Evolutionary conservation across 2,888 invertebrate species (phyloP).

Genomic region (Drosophila crucigera): DNA sequence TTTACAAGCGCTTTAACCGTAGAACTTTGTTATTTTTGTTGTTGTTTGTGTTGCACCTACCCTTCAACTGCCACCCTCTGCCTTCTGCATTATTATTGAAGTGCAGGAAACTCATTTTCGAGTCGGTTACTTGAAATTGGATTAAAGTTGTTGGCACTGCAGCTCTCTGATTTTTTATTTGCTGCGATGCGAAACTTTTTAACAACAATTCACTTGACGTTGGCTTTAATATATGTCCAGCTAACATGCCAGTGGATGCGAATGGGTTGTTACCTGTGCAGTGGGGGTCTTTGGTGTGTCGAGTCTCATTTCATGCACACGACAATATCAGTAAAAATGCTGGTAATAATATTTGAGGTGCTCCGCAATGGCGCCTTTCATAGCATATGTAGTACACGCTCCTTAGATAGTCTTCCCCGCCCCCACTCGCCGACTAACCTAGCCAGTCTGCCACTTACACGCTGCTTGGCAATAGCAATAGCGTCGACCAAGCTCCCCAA

Average conservation of each 20-base stretch:
- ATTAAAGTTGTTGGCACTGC: conserved; percentile 53
- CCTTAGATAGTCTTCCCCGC: neutral
- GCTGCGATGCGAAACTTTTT: conserved; percentile 45
- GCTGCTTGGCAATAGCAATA: conserved; percentile 32
- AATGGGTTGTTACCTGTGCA: neutral
- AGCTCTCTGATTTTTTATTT: conserved; percentile 48
- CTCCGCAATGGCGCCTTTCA: conserved; percentile 65
- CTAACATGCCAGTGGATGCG: conserved; percentile 38
- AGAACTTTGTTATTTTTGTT: conserved; percentile 23
- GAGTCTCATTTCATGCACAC: conserved; percentile 56
- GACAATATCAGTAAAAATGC: conserved; percentile 78
- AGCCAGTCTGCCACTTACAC: conserved; percentile 58
- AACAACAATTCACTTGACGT: conserved; percentile 51
- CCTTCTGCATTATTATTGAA: conserved; percentile 26
- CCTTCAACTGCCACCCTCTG: neutral
- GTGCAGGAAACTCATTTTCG: conserved; percentile 62
- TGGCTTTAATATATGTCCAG: conserved; percentile 77
- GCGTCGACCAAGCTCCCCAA: conserved; percentile 44
- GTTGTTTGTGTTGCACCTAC: conserved; percentile 6
- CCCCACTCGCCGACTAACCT: neutral
- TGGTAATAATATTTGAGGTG: conserved; percentile 80
- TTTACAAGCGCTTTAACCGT: conserved; percentile 50
- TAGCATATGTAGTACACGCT: conserved; percentile 34
- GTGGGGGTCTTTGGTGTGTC: conserved; percentile 15
- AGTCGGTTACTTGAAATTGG: conserved; percentile 68